phyloP scores from a whole-genome alignment of 2,888 invertebrate species.

The Celastrina argiolus region DNA sequence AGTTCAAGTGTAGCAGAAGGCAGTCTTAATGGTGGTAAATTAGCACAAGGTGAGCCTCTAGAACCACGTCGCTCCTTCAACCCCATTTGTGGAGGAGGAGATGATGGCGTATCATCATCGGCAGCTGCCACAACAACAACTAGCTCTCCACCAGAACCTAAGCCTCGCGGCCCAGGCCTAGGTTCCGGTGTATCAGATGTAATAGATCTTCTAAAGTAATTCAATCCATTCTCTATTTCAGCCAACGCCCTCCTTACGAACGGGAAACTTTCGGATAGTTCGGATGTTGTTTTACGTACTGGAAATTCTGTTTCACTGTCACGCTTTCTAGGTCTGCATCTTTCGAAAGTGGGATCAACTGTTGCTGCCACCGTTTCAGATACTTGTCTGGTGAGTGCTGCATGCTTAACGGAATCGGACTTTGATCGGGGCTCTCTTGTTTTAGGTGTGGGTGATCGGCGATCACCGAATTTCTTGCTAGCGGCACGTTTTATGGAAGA shows the following conservation, averaged over 20 bases:
- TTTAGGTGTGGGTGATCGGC: slow-evolving; percentile 74
- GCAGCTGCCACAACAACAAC: slow-evolving; percentile 63
- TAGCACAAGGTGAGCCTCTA: slow-evolving; percentile 68
- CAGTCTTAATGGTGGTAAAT: slow-evolving; percentile 65
- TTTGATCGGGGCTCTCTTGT: slow-evolving; percentile 80
- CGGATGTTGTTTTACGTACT: slow-evolving; percentile 74
- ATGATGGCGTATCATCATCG: slow-evolving; percentile 59
- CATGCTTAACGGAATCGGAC: slow-evolving; percentile 80
- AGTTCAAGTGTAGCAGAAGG: slow-evolving; percentile 66
- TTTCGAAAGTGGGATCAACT: slow-evolving; percentile 66
- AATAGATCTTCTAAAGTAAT: slow-evolving; percentile 68
- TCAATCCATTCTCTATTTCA: slow-evolving; percentile 69
- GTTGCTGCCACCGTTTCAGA: slow-evolving; percentile 77
- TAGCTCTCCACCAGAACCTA: slow-evolving; percentile 43
- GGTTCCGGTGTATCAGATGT: slow-evolving; percentile 60
- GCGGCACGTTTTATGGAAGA: slow-evolving; percentile 74
- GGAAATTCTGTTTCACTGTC: slow-evolving; percentile 73
- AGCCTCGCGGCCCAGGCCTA: slow-evolving; percentile 43
- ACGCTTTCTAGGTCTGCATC: slow-evolving; percentile 69
- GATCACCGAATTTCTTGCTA: slow-evolving; percentile 73
- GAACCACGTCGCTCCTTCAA: slow-evolving; percentile 70
- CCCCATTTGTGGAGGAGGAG: slow-evolving; percentile 69
- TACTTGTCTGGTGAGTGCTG: slow-evolving; percentile 79
- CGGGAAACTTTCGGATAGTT: slow-evolving; percentile 75
- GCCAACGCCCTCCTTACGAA: slow-evolving; percentile 71